phyloP scores from a whole-genome alignment of 2,113 vertebrate species.

The Phoxinus phoxinus region DNA sequence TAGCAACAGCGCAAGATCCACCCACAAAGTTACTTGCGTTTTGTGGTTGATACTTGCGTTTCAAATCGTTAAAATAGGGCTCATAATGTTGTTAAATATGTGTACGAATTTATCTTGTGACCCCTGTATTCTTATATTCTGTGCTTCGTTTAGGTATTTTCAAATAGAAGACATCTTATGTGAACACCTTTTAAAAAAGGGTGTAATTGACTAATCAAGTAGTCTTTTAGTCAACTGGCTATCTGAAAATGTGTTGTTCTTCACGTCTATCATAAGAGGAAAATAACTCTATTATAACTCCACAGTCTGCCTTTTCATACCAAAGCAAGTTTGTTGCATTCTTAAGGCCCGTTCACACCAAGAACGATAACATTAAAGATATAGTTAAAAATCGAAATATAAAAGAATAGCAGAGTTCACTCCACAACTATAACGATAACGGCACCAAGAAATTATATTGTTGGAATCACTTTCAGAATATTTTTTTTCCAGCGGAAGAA shows the following conservation, averaged over 20 bases:
- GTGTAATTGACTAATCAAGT: not conserved
- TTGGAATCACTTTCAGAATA: too few relatives aligned
- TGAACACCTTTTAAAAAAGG: not conserved
- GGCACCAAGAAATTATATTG: too few relatives aligned
- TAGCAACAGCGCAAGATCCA: too few relatives aligned
- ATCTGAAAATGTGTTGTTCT: not conserved
- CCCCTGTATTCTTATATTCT: not conserved
- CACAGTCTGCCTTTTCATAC: not conserved
- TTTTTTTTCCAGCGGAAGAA: too few relatives aligned
- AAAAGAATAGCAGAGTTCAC: too few relatives aligned
- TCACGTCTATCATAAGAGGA: not conserved
- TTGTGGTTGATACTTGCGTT: too few relatives aligned
- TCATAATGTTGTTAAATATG: not conserved
- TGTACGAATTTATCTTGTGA: not conserved
- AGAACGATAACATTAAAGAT: too few relatives aligned
- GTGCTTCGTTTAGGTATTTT: not conserved
- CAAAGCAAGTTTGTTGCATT: not conserved
- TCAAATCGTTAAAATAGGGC: too few relatives aligned
- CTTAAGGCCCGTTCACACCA: too few relatives aligned
- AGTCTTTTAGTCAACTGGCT: not conserved
- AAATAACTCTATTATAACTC: not conserved
- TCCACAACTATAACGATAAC: too few relatives aligned
- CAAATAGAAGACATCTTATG: not conserved
- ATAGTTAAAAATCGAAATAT: too few relatives aligned
- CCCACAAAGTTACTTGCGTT: too few relatives aligned